Conservation (phyloP, 2,113 vertebrate species). For the Neolamprologus tretocephalus region DNA sequence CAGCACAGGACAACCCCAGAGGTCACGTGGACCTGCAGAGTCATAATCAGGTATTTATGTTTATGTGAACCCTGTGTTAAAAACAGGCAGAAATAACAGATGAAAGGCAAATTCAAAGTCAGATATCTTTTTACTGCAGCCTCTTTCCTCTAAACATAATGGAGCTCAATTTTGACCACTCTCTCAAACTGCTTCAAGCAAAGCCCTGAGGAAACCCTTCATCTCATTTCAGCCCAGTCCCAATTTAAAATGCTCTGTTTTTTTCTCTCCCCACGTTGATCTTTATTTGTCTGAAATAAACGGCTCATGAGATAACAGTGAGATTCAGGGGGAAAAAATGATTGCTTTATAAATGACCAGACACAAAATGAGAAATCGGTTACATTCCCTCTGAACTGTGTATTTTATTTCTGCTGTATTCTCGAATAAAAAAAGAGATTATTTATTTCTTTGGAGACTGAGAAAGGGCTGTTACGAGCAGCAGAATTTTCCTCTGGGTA, state of each 20-base stretch:
- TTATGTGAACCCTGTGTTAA: background rate
- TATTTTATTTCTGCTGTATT: background rate
- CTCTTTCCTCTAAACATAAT: background rate
- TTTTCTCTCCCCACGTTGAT: background rate
- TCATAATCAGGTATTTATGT: background rate
- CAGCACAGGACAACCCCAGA: background rate
- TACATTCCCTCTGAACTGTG: background rate
- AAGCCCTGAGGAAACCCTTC: background rate
- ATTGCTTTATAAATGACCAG: background rate
- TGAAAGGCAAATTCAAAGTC: background rate
- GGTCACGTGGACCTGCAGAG: background rate
- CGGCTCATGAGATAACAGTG: background rate
- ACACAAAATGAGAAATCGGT: background rate
- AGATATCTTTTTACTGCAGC: background rate
- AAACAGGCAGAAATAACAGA: background rate
- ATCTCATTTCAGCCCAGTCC: background rate
- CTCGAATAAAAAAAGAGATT: background rate
- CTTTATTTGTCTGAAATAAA: background rate
- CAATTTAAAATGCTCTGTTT: background rate
- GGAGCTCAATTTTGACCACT: background rate
- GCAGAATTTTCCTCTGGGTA: background rate
- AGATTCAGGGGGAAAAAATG: rapidly evolving
- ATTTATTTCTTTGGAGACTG: background rate
- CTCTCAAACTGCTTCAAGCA: background rate
- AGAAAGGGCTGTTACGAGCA: background rate